phyloP scores from a whole-genome alignment of 2,113 vertebrate species.

The Phalacrocorax pelagicus region DNA sequence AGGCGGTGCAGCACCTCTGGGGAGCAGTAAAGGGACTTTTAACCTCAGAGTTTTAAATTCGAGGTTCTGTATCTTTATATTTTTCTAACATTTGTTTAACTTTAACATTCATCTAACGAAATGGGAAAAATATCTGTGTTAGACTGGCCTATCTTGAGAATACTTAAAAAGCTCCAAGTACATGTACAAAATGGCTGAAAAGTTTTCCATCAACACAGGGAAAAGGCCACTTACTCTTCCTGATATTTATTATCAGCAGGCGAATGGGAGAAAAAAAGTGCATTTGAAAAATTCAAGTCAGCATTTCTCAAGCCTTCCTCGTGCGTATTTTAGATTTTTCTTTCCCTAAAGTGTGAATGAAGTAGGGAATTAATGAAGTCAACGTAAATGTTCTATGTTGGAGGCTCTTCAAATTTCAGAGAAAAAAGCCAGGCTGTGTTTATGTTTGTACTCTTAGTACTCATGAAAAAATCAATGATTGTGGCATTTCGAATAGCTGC shows the following conservation, averaged over 20 bases:
- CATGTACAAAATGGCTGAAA: background rate
- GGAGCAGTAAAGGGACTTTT: background rate
- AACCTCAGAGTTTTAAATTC: background rate
- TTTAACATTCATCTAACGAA: background rate
- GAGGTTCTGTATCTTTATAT: background rate
- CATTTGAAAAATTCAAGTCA: background rate
- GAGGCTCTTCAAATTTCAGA: background rate
- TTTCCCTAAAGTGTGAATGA: background rate
- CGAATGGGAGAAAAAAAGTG: background rate
- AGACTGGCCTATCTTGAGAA: background rate
- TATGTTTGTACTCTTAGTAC: background rate
- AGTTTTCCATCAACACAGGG: background rate
- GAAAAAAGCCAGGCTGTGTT: background rate
- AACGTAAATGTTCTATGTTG: background rate
- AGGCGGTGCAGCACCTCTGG: background rate
- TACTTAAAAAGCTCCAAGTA: background rate
- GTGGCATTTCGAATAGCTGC: background rate
- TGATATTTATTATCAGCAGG: background rate
- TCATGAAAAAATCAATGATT: background rate
- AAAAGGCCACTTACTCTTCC: background rate
- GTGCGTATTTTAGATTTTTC: background rate
- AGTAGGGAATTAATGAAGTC: background rate
- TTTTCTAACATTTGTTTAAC: background rate
- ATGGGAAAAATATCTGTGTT: background rate
- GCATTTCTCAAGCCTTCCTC: background rate